phyloP scores from a whole-genome alignment of 2,113 vertebrate genomes.

The Oreochromis niloticus region DNA sequence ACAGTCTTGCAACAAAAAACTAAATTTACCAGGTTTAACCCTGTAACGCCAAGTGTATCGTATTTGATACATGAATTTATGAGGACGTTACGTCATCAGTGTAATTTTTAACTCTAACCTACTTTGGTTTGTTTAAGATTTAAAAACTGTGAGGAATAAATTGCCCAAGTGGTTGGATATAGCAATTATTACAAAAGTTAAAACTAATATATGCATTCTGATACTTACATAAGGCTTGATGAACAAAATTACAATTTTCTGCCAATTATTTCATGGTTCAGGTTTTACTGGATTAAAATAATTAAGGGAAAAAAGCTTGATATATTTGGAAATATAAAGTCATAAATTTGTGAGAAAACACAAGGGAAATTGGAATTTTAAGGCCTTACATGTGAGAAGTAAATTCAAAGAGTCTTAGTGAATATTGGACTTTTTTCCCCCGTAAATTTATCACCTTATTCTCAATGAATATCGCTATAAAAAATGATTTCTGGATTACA shows the following conservation, averaged over 20 bases:
- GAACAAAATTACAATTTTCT: neutral
- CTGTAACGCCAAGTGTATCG: neutral
- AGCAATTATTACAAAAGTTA: neutral
- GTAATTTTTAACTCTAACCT: neutral
- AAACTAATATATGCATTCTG: neutral
- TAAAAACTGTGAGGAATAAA: neutral
- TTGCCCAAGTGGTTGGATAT: neutral
- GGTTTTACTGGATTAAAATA: neutral
- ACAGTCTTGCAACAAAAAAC: neutral
- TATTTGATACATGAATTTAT: neutral
- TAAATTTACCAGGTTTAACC: neutral
- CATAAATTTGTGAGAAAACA: neutral
- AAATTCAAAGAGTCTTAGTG: neutral
- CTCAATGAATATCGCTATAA: neutral
- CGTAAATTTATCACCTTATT: neutral
- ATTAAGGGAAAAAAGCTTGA: neutral
- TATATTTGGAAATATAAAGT: rapidly evolving
- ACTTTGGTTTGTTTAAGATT: neutral
- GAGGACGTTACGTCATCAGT: neutral
- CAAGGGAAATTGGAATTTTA: neutral
- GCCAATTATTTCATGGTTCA: neutral
- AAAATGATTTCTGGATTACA: neutral
- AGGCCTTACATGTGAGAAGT: neutral
- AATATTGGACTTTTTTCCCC: rapidly evolving
- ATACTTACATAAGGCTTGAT: neutral